Base-by-base conservation (phyloP, 2,888 invertebrate genomes). In the Ormyrus thymus region DNA sequence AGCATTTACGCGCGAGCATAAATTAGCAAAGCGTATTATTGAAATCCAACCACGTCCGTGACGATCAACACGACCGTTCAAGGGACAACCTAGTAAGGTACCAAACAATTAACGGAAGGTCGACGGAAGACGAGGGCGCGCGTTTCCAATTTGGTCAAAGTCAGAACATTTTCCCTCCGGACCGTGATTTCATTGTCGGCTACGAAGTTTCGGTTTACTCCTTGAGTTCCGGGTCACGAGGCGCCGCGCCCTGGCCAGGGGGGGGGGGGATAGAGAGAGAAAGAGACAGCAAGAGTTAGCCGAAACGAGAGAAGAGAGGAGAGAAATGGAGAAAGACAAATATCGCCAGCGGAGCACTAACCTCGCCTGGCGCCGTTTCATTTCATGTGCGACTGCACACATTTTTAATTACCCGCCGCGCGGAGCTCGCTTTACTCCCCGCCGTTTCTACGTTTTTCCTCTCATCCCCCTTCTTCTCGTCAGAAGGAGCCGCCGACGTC, bases 371-470 rank as follows among this genome's bases (percentile, higher is more conserved):
- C 76, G 69, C 50, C 68, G 72, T 81, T 82, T 81, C 75, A 82
- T 83, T 83, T 84, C 82, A 79, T 78, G 81, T 82, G 64, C 76
- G 78, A 75, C 68, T 80, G 83, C 76, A 81, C 81, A 82, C 74
- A 80, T 83, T 84, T 83, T 83, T 83, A 83, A 84, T 84, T 83
- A 83, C 82, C 53, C 29, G n/a, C 61, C 51, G 29, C 29, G 29
- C 29, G 29, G 29, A 29, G 29, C 29, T 29, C 29, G 29, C 29
- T 29, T 29, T 29, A 0, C 3, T 29, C 29, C 29, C 29, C 29
- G 29, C 29, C 3, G 29, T 29, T 29, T 29, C 29, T 29, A 29
- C 29, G 29, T 29, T 29, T 29, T 29, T 29, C 68, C 13, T 61
- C 61, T n/a, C 15, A 10, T 15, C 11, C 7, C 48, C 13, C 29